Percentiles rank a stretch among this genome's conserved stretches.
Conservation (phyloP, 2,113 vertebrate genomes). For the Oryzias melastigma region DNA sequence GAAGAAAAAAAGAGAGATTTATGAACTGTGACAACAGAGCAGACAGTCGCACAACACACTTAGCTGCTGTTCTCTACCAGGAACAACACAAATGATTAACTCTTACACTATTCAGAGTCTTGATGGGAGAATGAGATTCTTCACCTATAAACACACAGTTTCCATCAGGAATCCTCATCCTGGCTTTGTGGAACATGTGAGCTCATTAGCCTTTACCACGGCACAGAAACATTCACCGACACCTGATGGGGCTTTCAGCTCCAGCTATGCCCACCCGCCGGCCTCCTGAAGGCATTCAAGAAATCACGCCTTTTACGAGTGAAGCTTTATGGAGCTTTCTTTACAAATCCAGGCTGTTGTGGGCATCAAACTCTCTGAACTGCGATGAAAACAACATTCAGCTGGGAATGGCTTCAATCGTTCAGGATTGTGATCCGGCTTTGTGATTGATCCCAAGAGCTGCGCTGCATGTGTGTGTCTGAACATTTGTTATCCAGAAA, state of each 20-base stretch:
- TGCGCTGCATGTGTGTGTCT: too few species aligned
- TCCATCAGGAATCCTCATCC: not conserved
- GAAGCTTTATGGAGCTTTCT: conserved; percentile 60
- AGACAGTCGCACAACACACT: conserved; percentile 61
- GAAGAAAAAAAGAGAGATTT: conserved; percentile 59
- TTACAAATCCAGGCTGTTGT: conserved; percentile 52
- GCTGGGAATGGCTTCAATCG: conserved; percentile 59
- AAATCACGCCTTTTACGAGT: conserved; percentile 51
- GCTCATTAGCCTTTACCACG: conserved; percentile 27
- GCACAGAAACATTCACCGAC: conserved; percentile 12
- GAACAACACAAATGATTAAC: conserved; percentile 63
- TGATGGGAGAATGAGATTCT: conserved; percentile 33
- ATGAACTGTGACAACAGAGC: conserved; percentile 59
- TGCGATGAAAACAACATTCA: conserved; percentile 45
- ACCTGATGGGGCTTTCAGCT: conserved; percentile 32
- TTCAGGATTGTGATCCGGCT: conserved; percentile 39
- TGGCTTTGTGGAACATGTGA: conserved; percentile 36
- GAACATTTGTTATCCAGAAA: too few species aligned
- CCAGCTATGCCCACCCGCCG: not conserved
- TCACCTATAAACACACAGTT: not conserved
- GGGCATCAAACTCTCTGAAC: conserved; percentile 39
- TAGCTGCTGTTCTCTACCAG: conserved; percentile 46
- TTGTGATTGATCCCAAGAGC: too few species aligned
- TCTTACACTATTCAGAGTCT: conserved; percentile 17
- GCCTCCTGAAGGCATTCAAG: conserved; percentile 15